Conservation (phyloP, 2,113 vertebrate species). For the Neomonachus schauinslandi region DNA sequence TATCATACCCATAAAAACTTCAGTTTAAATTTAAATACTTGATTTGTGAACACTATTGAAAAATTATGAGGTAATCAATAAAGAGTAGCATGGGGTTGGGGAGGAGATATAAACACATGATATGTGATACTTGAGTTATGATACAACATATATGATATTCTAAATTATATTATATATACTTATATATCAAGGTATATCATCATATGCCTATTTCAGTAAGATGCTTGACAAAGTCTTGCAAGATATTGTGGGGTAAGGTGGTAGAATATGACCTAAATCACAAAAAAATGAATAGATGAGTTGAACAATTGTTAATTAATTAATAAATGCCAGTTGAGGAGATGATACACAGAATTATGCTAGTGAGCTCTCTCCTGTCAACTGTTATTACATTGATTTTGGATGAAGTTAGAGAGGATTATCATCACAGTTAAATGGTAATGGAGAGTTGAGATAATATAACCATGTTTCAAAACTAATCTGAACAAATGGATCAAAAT, state of each 20-base stretch:
- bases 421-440: neutral
- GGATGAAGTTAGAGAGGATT: neutral
- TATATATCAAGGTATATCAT: neutral
- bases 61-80: neutral
- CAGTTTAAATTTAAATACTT: neutral
- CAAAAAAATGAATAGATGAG: neutral
- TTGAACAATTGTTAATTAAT: neutral
- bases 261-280: neutral
- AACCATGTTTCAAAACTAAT: slow-evolving; percentile 8
- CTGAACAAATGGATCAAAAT: neutral
- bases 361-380: neutral
- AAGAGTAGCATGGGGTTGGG: neutral
- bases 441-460: neutral
- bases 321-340: neutral
- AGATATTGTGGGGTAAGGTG: neutral
- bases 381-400: neutral
- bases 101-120: neutral
- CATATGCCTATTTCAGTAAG: neutral
- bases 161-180: neutral
- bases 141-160: neutral
- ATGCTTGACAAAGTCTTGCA: neutral
- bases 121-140: neutral
- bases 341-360: neutral
- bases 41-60: neutral
- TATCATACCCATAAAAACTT: neutral